Evolutionary conservation across 1,140 invertebrate species (phyloP), one percentile per base, ranked within the genome.

Genomic region (Caenorhabditis latens): DNA sequence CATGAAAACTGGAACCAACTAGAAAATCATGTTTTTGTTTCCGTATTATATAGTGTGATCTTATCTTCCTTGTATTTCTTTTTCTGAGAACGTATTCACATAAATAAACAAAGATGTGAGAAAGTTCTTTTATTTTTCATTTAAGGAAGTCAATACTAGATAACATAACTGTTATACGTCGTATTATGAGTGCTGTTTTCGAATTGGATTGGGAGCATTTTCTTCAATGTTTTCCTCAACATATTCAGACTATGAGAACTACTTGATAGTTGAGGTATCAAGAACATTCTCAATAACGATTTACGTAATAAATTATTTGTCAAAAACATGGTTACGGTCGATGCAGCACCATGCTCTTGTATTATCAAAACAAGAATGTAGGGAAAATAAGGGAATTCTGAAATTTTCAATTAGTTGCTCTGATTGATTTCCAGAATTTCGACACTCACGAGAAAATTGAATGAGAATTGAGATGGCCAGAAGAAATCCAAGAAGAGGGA

Each of bases 291-390:
- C 16, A 7, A 43, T 42, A 71, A 19, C 4, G 42, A n/a, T 71
- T 46, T 71, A 19, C 65, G 21, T 46, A 71, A 19, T 11, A 71
- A 46, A 46, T 71, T 71, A 16, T 71, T 71, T 3, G 65, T 71
- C 40, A 71, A 46, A 24, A 71, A 71, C 65, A 71, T 71, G 13
- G 40, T 71, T 43, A 71, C 42, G 42, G 65, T 71, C 46, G 65
- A 46, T 16, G 42, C 40, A 4, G 65, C 65, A 46, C 40, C 65
- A 71, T 71, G 65, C 19, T 71, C 65, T 19, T 71, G 65, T 4
- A 71, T 71, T 71, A 71, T 71, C 65, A 71, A 16, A 13, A 43
- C 40, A 7, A 71, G 42, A 1, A 46, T 43, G 46, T 71, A 71
- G 1, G 65, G 65, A 16, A 71, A n/a, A 46, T 71, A 71, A 1